Conservation (phyloP, 2,888 invertebrate genomes). For the Amaurobius ferox region DNA sequence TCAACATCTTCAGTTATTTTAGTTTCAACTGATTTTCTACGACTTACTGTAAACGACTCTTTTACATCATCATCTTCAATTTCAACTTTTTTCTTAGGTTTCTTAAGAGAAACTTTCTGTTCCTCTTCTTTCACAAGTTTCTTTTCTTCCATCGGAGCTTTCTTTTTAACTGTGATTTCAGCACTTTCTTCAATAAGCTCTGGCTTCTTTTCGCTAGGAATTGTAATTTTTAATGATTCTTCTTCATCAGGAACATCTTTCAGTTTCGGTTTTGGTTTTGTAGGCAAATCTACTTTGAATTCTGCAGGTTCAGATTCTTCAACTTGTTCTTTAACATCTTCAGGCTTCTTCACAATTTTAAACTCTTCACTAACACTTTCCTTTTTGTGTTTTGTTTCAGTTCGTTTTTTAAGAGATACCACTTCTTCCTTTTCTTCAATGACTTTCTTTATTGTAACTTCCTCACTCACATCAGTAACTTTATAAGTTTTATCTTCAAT, state of each 20-base stretch:
- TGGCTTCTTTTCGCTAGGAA: slow-evolving; percentile 34
- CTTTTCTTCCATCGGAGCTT: slow-evolving; percentile 11
- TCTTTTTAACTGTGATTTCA: slow-evolving; percentile 64
- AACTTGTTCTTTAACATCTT: slow-evolving; percentile 78
- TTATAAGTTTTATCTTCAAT: slow-evolving; percentile 42
- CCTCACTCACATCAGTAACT: slow-evolving; percentile 74
- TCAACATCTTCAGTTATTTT: slow-evolving; percentile 70
- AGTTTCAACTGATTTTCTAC: slow-evolving; percentile 39
- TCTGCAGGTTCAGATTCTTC: slow-evolving; percentile 53
- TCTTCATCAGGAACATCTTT: slow-evolving; percentile 36
- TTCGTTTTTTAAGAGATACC: slow-evolving; percentile 39
- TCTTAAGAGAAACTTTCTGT: slow-evolving; percentile 45
- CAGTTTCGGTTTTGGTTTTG: slow-evolving; percentile 77
- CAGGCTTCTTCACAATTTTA: slow-evolving; percentile 78
- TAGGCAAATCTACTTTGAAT: slow-evolving; percentile 47
- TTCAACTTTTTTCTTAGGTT: slow-evolving; percentile 61
- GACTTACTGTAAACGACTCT: slow-evolving; percentile 61
- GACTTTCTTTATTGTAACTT: slow-evolving; percentile 72
- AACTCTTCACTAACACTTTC: slow-evolving; percentile 53
- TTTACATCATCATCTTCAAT: slow-evolving; percentile 22
- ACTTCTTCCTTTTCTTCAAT: slow-evolving; percentile 68
- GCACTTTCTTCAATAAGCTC: slow-evolving; percentile 62
- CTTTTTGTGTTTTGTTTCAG: slow-evolving; percentile 50
- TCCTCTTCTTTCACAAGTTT: slow-evolving; percentile 31
- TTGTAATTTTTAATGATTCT: slow-evolving; percentile 43